phyloP scores from a whole-genome alignment of 2,113 vertebrate species.

The Cinclus mexicanus region DNA sequence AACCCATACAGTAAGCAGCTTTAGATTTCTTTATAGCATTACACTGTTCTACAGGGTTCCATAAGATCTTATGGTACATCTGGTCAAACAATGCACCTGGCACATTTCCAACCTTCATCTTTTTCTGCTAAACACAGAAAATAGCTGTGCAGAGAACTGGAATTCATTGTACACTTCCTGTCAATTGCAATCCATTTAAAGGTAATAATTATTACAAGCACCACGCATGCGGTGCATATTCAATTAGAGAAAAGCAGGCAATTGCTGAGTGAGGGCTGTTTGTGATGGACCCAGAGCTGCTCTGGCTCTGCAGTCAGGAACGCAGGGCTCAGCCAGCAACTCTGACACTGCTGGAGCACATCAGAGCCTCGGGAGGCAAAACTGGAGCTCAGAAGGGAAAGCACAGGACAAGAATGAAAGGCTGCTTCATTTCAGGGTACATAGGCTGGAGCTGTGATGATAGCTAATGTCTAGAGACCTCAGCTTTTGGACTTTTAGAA shows the following conservation, averaged over 20 bases:
- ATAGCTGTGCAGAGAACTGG: neutral
- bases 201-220: constrained; percentile 25
- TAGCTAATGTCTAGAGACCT: neutral
- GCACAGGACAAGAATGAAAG: neutral
- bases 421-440: neutral
- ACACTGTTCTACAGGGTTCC: constrained; percentile 9
- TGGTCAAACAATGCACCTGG: constrained; percentile 55
- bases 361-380: neutral
- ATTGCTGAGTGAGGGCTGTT: neutral
- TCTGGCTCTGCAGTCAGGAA: neutral
- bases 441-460: neutral
- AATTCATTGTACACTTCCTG: neutral
- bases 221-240: neutral
- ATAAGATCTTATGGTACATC: constrained; percentile 27
- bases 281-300: neutral
- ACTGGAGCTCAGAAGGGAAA: neutral
- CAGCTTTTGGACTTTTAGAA: neutral
- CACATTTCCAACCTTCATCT: neutral
- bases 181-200: constrained; percentile 11
- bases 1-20: constrained; percentile 4
- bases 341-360: neutral
- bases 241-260: neutral
- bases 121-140: constrained; percentile 41
- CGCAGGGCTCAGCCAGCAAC: neutral
- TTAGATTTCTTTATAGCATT: constrained; percentile 22